Base-by-base conservation (phyloP, 2,113 vertebrate species). In the Antechinus stuartii region DNA sequence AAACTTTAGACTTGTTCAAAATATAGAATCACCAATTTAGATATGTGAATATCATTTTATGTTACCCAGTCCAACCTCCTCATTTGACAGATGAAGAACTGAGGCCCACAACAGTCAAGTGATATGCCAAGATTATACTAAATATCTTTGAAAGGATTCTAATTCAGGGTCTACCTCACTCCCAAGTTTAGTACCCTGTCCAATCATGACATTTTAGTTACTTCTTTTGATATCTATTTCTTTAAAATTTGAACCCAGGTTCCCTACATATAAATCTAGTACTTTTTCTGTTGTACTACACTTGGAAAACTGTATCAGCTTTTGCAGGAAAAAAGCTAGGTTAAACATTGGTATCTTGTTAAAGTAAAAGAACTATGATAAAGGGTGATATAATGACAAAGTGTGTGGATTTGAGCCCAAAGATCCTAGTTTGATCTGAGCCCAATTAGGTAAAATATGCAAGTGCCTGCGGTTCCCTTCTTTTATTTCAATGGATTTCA, bases 401-500 rank as follows among this genome's bases (percentile, higher is more conserved):
- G 14, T 12, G 8, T 76, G 5, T 76, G 12, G 12, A 76, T 76
- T 35, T 76, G 35, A 4, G 35, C 7, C 27, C 56, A 30, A 61
- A 61, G 26, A 10, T 2, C 27, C 10, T 30, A 10, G 11, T 2
- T 30, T 76, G n/a, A n/a, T n/a, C 12, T 76, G 4, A n/a, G 14
- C 0, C 35, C 3, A 76, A 0, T 5, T n/a, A n/a, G n/a, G 19
- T n/a, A n/a, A 14, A n/a, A n/a, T 76, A 4, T n/a, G 1, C 35
- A 4, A n/a, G 61, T 76, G 30, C 27, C 10, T 30, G 26, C 3
- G 27, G 9, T 61, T 61, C 57, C 26, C 27, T 7, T 35, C 27
- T 61, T 27, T 26, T 30, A 30, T 27, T 27, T 30, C 11, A 35
- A 27, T 61, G 57, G 11, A 5, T 27, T 27, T 61, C 11, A 35